Conservation (phyloP, 23 tunicate species). For the Ciona savignyi region DNA sequence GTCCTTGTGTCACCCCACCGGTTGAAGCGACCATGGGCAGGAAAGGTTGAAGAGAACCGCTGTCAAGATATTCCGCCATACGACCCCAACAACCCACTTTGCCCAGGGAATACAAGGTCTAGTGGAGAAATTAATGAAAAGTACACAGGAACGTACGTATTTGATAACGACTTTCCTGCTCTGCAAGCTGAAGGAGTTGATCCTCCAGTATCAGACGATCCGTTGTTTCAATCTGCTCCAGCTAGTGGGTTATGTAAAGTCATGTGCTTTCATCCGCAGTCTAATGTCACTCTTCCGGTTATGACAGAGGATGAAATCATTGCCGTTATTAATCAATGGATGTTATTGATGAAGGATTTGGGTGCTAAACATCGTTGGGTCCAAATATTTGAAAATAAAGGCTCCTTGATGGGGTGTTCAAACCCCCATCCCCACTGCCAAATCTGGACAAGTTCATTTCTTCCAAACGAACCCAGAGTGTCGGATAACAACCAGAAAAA, state of each 20-base stretch:
- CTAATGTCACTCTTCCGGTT: constrained; percentile 78
- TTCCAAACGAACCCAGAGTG: constrained; percentile 67
- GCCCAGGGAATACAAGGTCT: constrained; percentile 87
- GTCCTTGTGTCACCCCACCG: constrained; percentile 97
- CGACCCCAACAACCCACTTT: constrained; percentile 83
- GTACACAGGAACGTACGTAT: constrained; percentile 57
- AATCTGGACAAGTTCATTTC: constrained; percentile 80
- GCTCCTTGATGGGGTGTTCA: constrained; percentile 93
- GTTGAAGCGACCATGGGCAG: constrained; percentile 92
- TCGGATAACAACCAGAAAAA: constrained; percentile 55
- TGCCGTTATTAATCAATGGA: constrained; percentile 60
- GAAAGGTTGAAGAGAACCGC: constrained; percentile 71
- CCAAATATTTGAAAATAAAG: constrained; percentile 95
- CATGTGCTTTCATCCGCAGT: constrained; percentile 95
- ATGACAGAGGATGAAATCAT: constrained; percentile 51
- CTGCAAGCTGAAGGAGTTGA: constrained; percentile 27
- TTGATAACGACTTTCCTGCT: constrained; percentile 93
- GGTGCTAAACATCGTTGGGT: constrained; percentile 65
- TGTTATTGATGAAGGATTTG: constrained; percentile 16
- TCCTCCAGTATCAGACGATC: constrained; percentile 48
- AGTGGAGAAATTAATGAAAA: constrained; percentile 68
- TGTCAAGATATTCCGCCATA: constrained; percentile 45
- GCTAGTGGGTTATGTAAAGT: constrained; percentile 92
- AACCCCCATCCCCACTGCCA: constrained; percentile 99
- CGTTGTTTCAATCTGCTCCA: constrained; percentile 63